Evolutionary conservation across 2,797 vertebrate genomes (phyloP).

Genomic region (Lagodon rhomboides): DNA sequence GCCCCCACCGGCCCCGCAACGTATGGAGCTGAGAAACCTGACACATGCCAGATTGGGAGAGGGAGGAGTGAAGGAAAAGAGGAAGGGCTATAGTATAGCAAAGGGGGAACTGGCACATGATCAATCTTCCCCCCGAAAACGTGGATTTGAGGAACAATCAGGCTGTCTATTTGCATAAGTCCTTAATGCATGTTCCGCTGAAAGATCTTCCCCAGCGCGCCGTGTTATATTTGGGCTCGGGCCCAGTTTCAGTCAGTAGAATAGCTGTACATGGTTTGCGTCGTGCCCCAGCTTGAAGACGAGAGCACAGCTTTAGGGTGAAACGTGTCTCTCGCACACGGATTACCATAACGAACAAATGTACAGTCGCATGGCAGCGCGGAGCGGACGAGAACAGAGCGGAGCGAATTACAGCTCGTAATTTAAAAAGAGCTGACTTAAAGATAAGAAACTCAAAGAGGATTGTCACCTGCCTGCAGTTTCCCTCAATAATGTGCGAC

Average conservation of each 20-base stretch:
- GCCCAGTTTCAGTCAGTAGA: conserved; percentile 51
- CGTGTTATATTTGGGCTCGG: conserved; percentile 56
- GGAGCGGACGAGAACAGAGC: background rate
- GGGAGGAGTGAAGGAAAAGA: background rate
- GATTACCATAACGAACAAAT: conserved; percentile 29
- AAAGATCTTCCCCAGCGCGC: conserved; percentile 21
- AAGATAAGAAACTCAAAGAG: background rate
- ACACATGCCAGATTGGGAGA: background rate
- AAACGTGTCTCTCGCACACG: conserved; percentile 14
- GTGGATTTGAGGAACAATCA: conserved; percentile 46
- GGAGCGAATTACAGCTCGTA: too few relatives aligned
- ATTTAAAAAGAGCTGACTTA: too few relatives aligned
- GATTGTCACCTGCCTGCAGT: background rate
- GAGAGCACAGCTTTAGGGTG: conserved; percentile 37
- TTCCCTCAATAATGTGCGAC: too few relatives aligned
- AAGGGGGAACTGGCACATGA: conserved; percentile 11
- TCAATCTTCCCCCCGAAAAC: background rate
- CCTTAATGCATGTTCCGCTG: conserved; percentile 29
- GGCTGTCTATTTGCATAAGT: conserved; percentile 38
- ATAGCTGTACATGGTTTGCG: conserved; percentile 48
- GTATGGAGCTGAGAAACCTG: background rate
- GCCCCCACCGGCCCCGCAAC: background rate
- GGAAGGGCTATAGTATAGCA: conserved; percentile 10
- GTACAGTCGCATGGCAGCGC: conserved; percentile 17
- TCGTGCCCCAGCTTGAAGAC: conserved; percentile 59